phyloP scores from a whole-genome alignment of 2,113 vertebrate species.

The Gymnobelideus leadbeateri region DNA sequence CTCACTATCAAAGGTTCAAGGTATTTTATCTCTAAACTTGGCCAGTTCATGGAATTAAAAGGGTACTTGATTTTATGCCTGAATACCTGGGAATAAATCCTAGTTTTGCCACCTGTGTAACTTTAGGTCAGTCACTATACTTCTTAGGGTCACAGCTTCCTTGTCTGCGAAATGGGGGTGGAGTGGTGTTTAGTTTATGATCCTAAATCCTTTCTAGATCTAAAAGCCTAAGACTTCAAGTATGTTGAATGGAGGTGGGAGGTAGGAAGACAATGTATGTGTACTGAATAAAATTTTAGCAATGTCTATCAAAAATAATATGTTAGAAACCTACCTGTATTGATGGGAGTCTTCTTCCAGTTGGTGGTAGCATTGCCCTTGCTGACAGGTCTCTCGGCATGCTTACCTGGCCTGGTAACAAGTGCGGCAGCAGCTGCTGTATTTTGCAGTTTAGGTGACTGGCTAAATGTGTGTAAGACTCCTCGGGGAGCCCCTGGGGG shows the following conservation, averaged over 20 bases:
- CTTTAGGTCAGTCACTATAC: neutral
- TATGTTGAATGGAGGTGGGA: slow-evolving; percentile 15
- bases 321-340: slow-evolving; percentile 87
- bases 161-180: neutral
- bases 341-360: slow-evolving; percentile 94
- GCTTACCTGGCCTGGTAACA: slow-evolving; percentile 91
- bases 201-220: neutral
- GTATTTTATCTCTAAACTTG: neutral
- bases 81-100: neutral
- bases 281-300: neutral
- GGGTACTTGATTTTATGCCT: neutral
- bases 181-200: neutral
- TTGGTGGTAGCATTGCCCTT: slow-evolving; percentile 86
- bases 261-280: neutral
- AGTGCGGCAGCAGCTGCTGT: slow-evolving; percentile 88
- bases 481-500: slow-evolving; percentile 86
- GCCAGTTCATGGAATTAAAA: neutral
- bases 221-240: neutral
- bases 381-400: slow-evolving; percentile 87
- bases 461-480: slow-evolving; percentile 90
- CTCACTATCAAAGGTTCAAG: too few species aligned
- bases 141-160: neutral
- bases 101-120: neutral
- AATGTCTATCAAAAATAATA: slow-evolving; percentile 47
- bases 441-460: slow-evolving; percentile 93